phyloP scores from a whole-genome alignment of 2,797 vertebrate species.

The Peromyscus attwateri region DNA sequence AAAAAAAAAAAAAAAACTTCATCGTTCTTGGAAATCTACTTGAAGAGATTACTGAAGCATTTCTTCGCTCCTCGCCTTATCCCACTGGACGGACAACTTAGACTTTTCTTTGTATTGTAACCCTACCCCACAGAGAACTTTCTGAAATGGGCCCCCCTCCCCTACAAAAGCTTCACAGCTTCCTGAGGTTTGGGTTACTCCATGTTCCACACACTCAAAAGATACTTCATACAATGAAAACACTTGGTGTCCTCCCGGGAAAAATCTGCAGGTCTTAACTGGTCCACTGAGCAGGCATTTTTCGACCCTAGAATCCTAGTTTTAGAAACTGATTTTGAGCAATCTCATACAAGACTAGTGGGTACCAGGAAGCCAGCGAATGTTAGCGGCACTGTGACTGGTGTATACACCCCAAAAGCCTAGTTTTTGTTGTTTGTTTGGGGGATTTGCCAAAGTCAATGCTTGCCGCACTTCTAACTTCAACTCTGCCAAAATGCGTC shows the following conservation, averaged over 20 bases:
- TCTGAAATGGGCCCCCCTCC: neutral
- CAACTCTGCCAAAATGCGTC: neutral
- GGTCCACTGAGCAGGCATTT: neutral
- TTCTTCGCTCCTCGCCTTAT: neutral
- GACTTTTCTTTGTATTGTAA: neutral
- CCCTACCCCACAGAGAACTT: neutral
- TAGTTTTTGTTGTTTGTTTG: neutral
- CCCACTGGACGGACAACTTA: neutral
- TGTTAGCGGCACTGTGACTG: neutral
- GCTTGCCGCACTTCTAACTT: neutral
- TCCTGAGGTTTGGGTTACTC: neutral
- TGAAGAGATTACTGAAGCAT: slow-evolving; percentile 23
- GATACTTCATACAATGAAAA: neutral
- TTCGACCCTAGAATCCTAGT: neutral
- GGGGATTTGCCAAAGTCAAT: neutral
- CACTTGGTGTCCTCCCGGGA: neutral
- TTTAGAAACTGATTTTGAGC: neutral
- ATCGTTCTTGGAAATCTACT: neutral
- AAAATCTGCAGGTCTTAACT: neutral
- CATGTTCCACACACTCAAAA: neutral
- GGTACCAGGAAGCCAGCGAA: neutral
- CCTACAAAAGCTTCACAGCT: neutral
- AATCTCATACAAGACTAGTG: neutral
- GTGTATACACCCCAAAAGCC: neutral
- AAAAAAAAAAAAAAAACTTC: neutral